Percentiles rank a stretch among this genome's conserved stretches.
These are phyloP conservation scores for Bugulina stolonifera DNA, from an alignment of 2,888 invertebrate genomes.

Conservation along the genomic window DNA sequence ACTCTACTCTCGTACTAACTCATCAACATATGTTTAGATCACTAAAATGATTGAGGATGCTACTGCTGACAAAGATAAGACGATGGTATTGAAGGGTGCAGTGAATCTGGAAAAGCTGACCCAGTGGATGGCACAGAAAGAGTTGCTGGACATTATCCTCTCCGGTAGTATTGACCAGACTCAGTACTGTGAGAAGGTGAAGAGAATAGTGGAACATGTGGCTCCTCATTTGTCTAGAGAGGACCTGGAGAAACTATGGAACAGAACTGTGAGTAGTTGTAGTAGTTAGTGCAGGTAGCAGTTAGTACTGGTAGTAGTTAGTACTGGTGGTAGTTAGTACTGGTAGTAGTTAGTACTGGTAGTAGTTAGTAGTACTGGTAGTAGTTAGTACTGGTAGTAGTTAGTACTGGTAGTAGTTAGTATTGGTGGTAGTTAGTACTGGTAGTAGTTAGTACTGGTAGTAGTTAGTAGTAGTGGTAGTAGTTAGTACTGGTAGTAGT, in stretches of 20 bases:
- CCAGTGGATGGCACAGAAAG: constrained; percentile 55
- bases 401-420: too few relatives aligned
- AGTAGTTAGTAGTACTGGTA: too few relatives aligned
- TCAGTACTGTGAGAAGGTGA: constrained; percentile 57
- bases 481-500: too few relatives aligned
- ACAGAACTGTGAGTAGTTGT: constrained; percentile 55
- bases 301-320: background rate
- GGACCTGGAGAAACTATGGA: constrained; percentile 56
- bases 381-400: too few relatives aligned
- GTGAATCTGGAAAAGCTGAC: constrained; percentile 50
- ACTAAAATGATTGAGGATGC: constrained; percentile 53
- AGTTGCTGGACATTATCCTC: constrained; percentile 54
- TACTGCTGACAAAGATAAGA: constrained; percentile 35
- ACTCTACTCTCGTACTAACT: too few relatives aligned
- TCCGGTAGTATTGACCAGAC: constrained; percentile 56
- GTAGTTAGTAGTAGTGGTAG: too few relatives aligned
- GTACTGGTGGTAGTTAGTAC: too few relatives aligned
- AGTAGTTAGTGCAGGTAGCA: too few relatives aligned
- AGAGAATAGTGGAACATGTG: constrained; percentile 56
- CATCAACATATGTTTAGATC: too few relatives aligned
- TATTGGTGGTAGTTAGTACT: too few relatives aligned
- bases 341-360: too few relatives aligned
- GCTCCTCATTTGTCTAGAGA: constrained; percentile 54
- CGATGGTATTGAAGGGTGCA: constrained; percentile 40
- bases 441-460: too few relatives aligned